Evolutionary conservation across 2,797 vertebrate genomes (phyloP).

Genomic region (Myiothlypis coronata): DNA sequence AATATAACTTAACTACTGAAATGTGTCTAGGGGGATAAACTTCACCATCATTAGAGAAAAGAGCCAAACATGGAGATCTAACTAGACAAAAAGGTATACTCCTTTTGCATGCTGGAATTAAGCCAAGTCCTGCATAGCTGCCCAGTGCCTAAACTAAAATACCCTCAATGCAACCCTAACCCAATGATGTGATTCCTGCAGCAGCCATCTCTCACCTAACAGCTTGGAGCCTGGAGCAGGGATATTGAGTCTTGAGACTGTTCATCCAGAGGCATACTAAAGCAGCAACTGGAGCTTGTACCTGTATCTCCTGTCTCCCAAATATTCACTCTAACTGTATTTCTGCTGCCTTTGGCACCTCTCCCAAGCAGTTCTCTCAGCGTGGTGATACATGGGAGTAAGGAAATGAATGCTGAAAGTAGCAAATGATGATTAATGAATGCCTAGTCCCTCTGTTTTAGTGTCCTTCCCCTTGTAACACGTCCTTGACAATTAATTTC

Average conservation of each 20-base stretch:
- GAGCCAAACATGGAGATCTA: background rate
- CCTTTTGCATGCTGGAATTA: background rate
- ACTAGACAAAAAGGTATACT: background rate
- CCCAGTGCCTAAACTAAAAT: background rate
- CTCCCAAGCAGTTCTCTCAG: background rate
- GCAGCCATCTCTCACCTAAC: background rate
- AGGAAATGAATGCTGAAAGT: background rate
- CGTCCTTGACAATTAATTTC: constrained; percentile 24
- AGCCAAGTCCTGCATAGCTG: background rate
- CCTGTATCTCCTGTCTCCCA: background rate
- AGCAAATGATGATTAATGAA: constrained; percentile 46
- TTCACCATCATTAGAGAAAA: background rate
- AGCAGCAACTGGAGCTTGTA: background rate
- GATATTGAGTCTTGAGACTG: background rate
- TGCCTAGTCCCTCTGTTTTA: background rate
- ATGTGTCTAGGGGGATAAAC: background rate
- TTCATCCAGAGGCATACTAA: background rate
- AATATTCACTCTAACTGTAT: background rate
- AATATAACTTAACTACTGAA: background rate
- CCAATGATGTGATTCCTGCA: background rate
- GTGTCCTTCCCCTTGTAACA: background rate
- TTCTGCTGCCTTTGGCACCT: background rate
- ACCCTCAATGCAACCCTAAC: background rate
- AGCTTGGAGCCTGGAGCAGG: background rate
- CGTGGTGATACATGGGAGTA: background rate